phyloP scores from a whole-genome alignment of 2,113 vertebrate species.

The Psephotus haematonotus region DNA sequence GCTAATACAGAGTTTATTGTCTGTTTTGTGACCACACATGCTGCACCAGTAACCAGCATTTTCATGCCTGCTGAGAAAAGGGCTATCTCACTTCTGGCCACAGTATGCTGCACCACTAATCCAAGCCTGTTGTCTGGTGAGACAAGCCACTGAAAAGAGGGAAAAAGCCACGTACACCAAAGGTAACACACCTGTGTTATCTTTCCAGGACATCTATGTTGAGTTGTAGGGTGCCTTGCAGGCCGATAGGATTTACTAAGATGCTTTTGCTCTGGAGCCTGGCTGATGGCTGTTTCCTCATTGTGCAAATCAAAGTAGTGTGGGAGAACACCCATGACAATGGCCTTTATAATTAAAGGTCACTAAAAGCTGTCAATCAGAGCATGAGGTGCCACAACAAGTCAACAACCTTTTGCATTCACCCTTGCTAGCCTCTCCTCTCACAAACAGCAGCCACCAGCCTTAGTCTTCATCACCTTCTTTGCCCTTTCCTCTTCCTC shows the following conservation, averaged over 20 bases:
- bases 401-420: neutral
- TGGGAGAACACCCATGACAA: neutral
- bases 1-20: neutral
- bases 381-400: neutral
- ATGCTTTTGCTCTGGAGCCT: neutral
- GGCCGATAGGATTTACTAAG: neutral
- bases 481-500: neutral
- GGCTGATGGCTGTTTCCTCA: neutral
- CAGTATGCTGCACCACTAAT: neutral
- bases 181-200: neutral
- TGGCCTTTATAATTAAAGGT: slow-evolving; percentile 6
- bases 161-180: neutral
- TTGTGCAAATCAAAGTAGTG: neutral
- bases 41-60: neutral
- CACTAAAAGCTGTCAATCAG: neutral
- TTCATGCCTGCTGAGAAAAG: neutral
- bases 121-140: neutral
- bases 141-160: neutral
- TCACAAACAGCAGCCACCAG: neutral
- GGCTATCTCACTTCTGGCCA: neutral
- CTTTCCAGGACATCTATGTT: neutral
- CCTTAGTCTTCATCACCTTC: neutral
- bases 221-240: neutral
- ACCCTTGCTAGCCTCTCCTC: neutral
- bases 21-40: neutral